These are phyloP conservation scores for Deilephila elpenor DNA, from an alignment of 2,888 invertebrate genomes.

Conservation along the genomic window DNA sequence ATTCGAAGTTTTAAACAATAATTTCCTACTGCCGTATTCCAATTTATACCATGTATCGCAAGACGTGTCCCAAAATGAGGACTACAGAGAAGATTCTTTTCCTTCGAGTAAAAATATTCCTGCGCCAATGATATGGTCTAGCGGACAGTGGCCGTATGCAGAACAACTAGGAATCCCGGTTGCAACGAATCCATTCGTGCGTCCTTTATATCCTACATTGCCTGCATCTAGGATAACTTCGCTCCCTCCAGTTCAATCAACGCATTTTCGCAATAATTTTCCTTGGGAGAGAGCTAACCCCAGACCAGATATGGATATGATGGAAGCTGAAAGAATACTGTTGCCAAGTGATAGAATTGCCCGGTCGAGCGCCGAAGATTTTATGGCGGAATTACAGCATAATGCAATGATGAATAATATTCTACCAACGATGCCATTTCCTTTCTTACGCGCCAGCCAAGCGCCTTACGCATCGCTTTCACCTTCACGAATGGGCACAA, in stretches of 20 bases:
- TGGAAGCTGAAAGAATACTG: slow-evolving; percentile 40
- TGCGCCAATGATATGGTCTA: slow-evolving; percentile 32
- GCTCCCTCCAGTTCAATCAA: slow-evolving; percentile 51
- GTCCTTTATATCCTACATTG: slow-evolving; percentile 41
- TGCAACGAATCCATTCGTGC: slow-evolving; percentile 38
- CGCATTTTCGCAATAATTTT: slow-evolving; percentile 47
- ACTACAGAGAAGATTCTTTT: neutral
- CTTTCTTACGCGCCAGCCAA: slow-evolving; percentile 50
- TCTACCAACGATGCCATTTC: slow-evolving; percentile 70
- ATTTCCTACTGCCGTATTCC: neutral
- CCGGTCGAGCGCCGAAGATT: slow-evolving; percentile 55
- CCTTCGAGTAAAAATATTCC: slow-evolving; percentile 26
- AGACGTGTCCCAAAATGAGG: too few species aligned
- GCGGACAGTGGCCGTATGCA: slow-evolving; percentile 29
- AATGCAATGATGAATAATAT: slow-evolving; percentile 70
- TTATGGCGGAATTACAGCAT: slow-evolving; percentile 59
- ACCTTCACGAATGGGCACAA: slow-evolving; percentile 10
- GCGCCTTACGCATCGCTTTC: neutral
- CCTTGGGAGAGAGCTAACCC: slow-evolving; percentile 33
- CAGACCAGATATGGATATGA: slow-evolving; percentile 38
- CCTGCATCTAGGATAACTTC: slow-evolving; percentile 41
- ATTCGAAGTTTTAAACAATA: neutral
- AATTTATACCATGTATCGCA: neutral
- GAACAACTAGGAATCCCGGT: neutral
- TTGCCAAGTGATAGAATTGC: slow-evolving; percentile 45